Conservation (phyloP, 2,888 invertebrate species). For the Nomada hirtipes region DNA sequence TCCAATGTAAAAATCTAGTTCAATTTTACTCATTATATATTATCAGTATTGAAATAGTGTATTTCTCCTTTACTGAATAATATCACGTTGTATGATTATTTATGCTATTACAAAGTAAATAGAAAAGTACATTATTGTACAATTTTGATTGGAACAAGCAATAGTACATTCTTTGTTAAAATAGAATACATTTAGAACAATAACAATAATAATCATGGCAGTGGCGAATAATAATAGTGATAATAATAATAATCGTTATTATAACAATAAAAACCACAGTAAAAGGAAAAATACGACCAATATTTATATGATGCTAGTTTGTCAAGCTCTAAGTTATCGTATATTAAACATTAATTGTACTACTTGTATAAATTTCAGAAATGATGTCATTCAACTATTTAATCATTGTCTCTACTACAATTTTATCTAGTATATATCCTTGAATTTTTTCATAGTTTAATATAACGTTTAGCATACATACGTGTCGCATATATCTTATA, state of each 20-base stretch:
- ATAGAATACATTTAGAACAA: slow-evolving; percentile 1
- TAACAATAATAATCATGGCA: background rate
- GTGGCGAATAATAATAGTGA: background rate
- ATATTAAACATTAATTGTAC: slow-evolving; percentile 24
- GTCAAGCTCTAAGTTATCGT: slow-evolving; percentile 44
- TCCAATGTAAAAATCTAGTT: slow-evolving; percentile 60
- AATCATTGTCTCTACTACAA: slow-evolving; percentile 31
- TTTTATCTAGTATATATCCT: slow-evolving; percentile 22
- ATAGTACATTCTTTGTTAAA: slow-evolving; percentile 16
- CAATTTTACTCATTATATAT: slow-evolving; percentile 56
- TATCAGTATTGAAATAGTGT: slow-evolving; percentile 37
- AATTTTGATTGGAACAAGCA: slow-evolving; percentile 32
- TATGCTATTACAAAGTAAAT: slow-evolving; percentile 12
- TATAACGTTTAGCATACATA: slow-evolving; percentile 19
- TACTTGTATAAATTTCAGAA: slow-evolving; percentile 27
- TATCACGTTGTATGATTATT: slow-evolving; percentile 39
- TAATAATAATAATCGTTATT: background rate
- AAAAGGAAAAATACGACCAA: slow-evolving; percentile 42
- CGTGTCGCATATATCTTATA: slow-evolving; percentile 18
- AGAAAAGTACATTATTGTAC: slow-evolving; percentile 27
- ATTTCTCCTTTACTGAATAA: slow-evolving; percentile 54
- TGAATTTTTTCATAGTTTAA: slow-evolving; percentile 46
- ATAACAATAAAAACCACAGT: slow-evolving; percentile 2
- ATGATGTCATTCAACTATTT: slow-evolving; percentile 42
- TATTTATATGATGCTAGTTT: slow-evolving; percentile 47